Percentiles rank a stretch among this genome's conserved stretches.
phyloP scores from a whole-genome alignment of 2,888 invertebrate species.

The Rhagium mordax region DNA sequence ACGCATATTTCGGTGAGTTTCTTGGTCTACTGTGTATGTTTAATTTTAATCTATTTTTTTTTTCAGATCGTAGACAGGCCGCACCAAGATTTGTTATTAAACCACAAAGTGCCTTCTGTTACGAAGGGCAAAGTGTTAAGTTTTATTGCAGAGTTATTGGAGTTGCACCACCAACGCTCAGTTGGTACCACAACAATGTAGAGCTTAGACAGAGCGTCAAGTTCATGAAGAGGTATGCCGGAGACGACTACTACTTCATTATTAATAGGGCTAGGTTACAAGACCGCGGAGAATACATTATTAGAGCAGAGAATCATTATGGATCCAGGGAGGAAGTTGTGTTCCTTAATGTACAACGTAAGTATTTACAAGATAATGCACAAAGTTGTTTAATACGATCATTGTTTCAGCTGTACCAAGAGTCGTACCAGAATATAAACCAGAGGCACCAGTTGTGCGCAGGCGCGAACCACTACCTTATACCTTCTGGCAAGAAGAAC shows the following conservation, averaged over 20 bases:
- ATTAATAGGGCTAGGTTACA: slow-evolving; percentile 96
- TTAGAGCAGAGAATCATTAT: slow-evolving; percentile 96
- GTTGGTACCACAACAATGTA: slow-evolving; percentile 95
- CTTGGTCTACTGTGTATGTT: slow-evolving; percentile 1
- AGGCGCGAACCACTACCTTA: slow-evolving; percentile 87
- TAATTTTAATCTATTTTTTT: background rate
- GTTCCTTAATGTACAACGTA: slow-evolving; percentile 96
- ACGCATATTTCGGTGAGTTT: slow-evolving; percentile 90
- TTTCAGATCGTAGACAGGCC: slow-evolving; percentile 93
- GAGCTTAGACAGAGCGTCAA: slow-evolving; percentile 98
- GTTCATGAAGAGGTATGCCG: slow-evolving; percentile 98
- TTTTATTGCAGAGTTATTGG: slow-evolving; percentile 98
- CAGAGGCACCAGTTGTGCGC: slow-evolving; percentile 81
- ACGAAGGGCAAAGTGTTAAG: slow-evolving; percentile 97
- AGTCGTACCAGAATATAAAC: slow-evolving; percentile 78
- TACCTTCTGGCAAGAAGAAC: slow-evolving; percentile 93
- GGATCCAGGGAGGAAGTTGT: slow-evolving; percentile 96
- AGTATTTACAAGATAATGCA: slow-evolving; percentile 66
- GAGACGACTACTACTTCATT: slow-evolving; percentile 97
- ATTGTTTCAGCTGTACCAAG: slow-evolving; percentile 80
- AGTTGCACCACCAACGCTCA: slow-evolving; percentile 92
- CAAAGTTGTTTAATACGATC: background rate
- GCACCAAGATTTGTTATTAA: slow-evolving; percentile 98
- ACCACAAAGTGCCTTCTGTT: slow-evolving; percentile 95
- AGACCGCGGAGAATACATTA: slow-evolving; percentile 97